Evolutionary conservation across 1,140 invertebrate genomes (phyloP), one percentile per base, ranked within the genome.

Genomic region (Pararge aegeria): DNA sequence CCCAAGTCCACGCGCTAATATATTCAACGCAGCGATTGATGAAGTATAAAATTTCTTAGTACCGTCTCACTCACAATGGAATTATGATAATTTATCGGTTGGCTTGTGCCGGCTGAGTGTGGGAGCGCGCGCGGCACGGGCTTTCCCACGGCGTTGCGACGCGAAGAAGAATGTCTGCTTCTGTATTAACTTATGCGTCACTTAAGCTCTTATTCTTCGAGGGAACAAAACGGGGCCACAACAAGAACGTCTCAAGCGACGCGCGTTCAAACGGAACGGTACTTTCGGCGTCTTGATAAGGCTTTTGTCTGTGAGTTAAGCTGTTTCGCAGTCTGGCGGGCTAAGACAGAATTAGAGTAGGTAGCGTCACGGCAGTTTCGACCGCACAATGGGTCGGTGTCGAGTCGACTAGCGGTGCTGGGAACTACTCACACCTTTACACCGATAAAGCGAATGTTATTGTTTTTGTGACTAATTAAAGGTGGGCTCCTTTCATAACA

Each of bases 11-110:
- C 84, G 84, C 83, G 87, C 87, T 87, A 87, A 89, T 78, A 71
- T 84, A 89, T 87, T 89, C 86, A 87, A 80, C 77, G 67, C 83
- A 72, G 70, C 87, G 82, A 87, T 87, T 87, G 84, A 87, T 89
- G 83, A 87, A 87, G 84, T 87, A 87, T 87, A 84, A 87, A 87
- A 89, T 89, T 89, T 89, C 87, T 87, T 83, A 81, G 86, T 85
- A 89, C 78, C 82, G 84, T 87, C 84, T 87, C 86, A 85, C 81
- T 87, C 84, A 89, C 87, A 89, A 89, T 89, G 79, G 84, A 87
- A 89, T 89, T 89, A 89, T 89, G 87, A 89, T 89, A 87, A 89
- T 89, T 89, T 89, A 89, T 89, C 87, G 87, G 79, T 87, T 89
- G 87, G 87, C 87, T 89, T 89, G 87, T 89, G 87, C 87, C 87